phyloP scores from a whole-genome alignment of 2,113 vertebrate species.

The Brachypteracias leptosomus region DNA sequence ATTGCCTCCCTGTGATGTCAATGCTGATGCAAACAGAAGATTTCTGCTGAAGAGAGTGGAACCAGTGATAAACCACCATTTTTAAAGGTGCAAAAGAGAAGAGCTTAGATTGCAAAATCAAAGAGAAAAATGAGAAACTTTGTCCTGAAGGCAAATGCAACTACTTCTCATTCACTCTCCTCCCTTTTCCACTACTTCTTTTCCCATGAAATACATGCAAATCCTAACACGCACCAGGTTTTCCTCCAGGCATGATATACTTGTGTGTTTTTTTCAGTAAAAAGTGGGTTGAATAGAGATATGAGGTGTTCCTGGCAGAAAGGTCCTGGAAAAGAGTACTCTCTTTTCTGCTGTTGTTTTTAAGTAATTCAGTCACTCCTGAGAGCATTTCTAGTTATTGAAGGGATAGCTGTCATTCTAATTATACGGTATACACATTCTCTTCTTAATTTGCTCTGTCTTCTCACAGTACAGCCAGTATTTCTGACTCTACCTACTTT shows the following conservation, averaged over 20 bases:
- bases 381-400: not conserved
- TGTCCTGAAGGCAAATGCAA: constrained; percentile 56
- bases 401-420: not conserved
- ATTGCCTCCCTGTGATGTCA: not conserved
- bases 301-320: not conserved
- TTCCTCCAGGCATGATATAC: constrained; percentile 56
- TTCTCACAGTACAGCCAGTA: not conserved
- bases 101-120: constrained; percentile 37
- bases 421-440: not conserved
- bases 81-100: not conserved
- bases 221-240: constrained; percentile 61
- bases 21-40: not conserved
- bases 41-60: not conserved
- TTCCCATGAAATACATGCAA: constrained; percentile 65
- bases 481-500: not conserved
- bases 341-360: not conserved
- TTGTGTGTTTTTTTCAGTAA: constrained; percentile 42
- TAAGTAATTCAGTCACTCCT: not conserved
- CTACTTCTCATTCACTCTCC: constrained; percentile 40
- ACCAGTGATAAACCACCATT: constrained; percentile 11
- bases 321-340: not conserved
- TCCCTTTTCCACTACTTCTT: constrained; percentile 52
- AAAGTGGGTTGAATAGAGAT: constrained; percentile 25
- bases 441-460: not conserved
- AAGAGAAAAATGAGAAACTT: constrained; percentile 62